Base-by-base conservation (phyloP, 2,797 vertebrate genomes). In the Intellagama lesueurii region DNA sequence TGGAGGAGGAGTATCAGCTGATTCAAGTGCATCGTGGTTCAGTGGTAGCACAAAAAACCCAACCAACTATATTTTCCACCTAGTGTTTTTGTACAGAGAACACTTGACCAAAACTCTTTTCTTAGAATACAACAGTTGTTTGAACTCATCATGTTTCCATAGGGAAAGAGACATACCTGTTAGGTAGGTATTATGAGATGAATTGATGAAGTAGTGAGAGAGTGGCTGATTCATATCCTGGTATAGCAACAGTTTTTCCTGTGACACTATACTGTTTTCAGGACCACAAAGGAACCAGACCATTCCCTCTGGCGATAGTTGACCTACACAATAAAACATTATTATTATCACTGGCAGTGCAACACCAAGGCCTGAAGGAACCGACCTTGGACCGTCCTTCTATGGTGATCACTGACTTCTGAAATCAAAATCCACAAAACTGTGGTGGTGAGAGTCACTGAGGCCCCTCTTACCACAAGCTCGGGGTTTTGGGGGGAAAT, bases 181-280 rank as follows among this genome's bases (percentile, higher is more conserved):
- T 90, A 99, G 97, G 88, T 99, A 99, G 0, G 99, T 99, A 97
- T 99, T 99, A 96, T 99, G 99, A 16, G 99, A 99, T 6, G 99
- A 99, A 86, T 99, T 99, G 96, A 99, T 97, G 93, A 98, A 99
- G 96, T 99, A 99, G 95, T 99, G 99, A 1, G 98, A 98, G 90
- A 99, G 91, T 0, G 99, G 99, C 83, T 99, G 98, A 1, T 92
- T 97, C 99, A 99, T 99, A 95, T 99, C 98, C 0, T 99, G 98
- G 95, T 97, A 95, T 86, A 98, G 97, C 86, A 97, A 93, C 92
- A 99, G 92, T 83, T 97, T 98, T 95, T 99, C 98, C 92, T 98
- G 97, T 11, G 97, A 96, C 64, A 99, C 96, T 32, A 98, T 96
- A 0, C 98, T 98, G 72, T 98, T 99, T 96, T 99, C 99, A 0